Percentiles rank a stretch among this genome's conserved stretches.
Conservation (phyloP, 1,140 invertebrate genomes). For the Listronotus oregonensis region DNA sequence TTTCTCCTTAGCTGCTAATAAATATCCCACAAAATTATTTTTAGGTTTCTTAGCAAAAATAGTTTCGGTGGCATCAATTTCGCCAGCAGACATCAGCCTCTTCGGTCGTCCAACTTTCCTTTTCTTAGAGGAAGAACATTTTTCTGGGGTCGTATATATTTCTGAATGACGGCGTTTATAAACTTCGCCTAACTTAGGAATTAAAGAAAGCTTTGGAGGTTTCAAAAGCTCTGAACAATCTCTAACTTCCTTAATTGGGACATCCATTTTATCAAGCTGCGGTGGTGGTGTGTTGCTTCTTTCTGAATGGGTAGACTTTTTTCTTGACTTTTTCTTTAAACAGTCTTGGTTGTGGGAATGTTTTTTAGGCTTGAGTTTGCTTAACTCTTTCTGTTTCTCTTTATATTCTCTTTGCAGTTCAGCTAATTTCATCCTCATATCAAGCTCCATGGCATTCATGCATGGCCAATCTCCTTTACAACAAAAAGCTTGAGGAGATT, state of each 20-base stretch:
- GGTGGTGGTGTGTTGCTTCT: slow-evolving; percentile 52
- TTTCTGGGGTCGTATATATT: slow-evolving; percentile 44
- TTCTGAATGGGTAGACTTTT: slow-evolving; percentile 51
- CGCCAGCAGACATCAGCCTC: slow-evolving; percentile 69
- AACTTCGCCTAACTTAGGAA: slow-evolving; percentile 25
- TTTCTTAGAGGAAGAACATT: slow-evolving; percentile 72
- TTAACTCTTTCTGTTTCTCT: slow-evolving; percentile 81
- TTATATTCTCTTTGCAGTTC: slow-evolving; percentile 80
- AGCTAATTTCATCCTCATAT: slow-evolving; percentile 78
- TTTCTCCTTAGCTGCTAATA: slow-evolving; percentile 67
- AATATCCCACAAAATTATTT: slow-evolving; percentile 66
- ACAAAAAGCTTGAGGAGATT: slow-evolving; percentile 45
- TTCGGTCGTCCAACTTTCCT: slow-evolving; percentile 82
- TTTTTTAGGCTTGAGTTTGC: slow-evolving; percentile 67
- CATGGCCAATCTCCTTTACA: slow-evolving; percentile 60
- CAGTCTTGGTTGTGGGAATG: slow-evolving; percentile 49
- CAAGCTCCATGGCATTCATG: slow-evolving; percentile 76
- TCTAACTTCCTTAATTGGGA: slow-evolving; percentile 38
- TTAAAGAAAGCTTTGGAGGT: slow-evolving; percentile 53
- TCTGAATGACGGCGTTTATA: slow-evolving; percentile 32
- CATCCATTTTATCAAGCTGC: slow-evolving; percentile 51
- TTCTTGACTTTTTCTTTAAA: slow-evolving; percentile 55
- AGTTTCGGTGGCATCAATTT: slow-evolving; percentile 69
- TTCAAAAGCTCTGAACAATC: slow-evolving; percentile 49
- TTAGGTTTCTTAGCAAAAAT: slow-evolving; percentile 81